Evolutionary conservation across 2,113 vertebrate genomes (phyloP).

Genomic region (Ramphastos sulfuratus): DNA sequence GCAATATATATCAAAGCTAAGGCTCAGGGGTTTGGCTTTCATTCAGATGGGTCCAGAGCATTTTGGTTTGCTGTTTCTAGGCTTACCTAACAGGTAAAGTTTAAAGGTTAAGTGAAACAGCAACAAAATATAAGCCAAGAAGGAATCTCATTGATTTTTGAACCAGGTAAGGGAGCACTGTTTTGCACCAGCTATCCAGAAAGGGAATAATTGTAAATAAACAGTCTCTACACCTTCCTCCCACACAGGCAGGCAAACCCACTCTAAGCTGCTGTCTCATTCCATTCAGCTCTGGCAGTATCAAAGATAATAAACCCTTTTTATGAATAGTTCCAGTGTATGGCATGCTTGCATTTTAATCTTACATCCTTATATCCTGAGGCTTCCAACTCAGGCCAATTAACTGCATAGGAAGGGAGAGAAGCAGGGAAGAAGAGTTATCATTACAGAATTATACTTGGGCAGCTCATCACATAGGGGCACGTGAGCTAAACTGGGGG

Average conservation of each 20-base stretch:
- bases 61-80: not conserved
- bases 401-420: not conserved
- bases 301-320: conserved; percentile 49
- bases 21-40: not conserved
- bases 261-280: conserved; percentile 6
- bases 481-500: not conserved
- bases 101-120: conserved; percentile 40
- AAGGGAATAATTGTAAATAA: conserved; percentile 51
- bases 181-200: not conserved
- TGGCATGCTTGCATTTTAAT: conserved; percentile 1
- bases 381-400: conserved; percentile 2
- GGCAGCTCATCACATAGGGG: rapidly evolving
- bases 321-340: not conserved
- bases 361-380: not conserved
- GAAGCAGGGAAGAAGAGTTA: not conserved
- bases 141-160: conserved; percentile 12
- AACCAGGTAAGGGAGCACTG: not conserved
- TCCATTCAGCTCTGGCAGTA: conserved; percentile 17
- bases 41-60: not conserved
- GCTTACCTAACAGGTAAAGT: not conserved
- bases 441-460: not conserved
- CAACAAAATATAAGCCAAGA: not conserved
- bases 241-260: not conserved
- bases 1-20: not conserved
- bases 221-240: conserved; percentile 35